A percentile compares a stretch with the other conserved stretches of the same genome.
Conservation (phyloP, 1,140 invertebrate genomes). For the Adelges cooleyi region DNA sequence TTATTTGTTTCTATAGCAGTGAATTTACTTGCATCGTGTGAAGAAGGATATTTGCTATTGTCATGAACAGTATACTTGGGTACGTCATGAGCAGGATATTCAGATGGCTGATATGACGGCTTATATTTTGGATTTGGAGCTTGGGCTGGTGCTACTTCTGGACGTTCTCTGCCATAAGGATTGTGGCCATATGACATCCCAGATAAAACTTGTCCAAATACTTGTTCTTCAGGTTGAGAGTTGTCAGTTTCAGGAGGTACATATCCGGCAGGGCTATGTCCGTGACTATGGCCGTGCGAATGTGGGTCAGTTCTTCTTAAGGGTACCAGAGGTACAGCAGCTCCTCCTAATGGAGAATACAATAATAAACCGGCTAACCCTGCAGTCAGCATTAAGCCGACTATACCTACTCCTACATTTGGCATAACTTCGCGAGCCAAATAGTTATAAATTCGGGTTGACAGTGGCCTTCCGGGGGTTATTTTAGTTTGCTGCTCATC, state of each 20-base stretch:
- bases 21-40: conserved; percentile 30
- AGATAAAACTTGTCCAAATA: conserved; percentile 56
- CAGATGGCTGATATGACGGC: conserved; percentile 21
- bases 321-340: conserved; percentile 35
- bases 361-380: conserved; percentile 63
- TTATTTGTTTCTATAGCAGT: conserved; percentile 27
- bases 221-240: conserved; percentile 58
- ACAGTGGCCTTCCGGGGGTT: conserved; percentile 41
- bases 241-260: conserved; percentile 31
- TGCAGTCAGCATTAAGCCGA: conserved; percentile 55
- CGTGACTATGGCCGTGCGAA: conserved; percentile 5
- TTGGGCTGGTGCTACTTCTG: background rate
- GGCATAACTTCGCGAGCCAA: conserved; percentile 66
- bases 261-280: background rate
- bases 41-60: conserved; percentile 10
- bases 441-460: conserved; percentile 64
- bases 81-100: conserved; percentile 29
- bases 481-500: conserved; percentile 38
- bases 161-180: conserved; percentile 30
- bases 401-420: conserved; percentile 59
- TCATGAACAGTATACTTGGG: background rate
- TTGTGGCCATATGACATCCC: conserved; percentile 38
- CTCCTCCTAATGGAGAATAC: conserved; percentile 52
- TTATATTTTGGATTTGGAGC: conserved; percentile 32
- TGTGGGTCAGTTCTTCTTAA: conserved; percentile 40